A percentile compares a stretch with the other conserved stretches of the same genome.
Evolutionary conservation across 2,113 vertebrate genomes (phyloP).

Genomic region (Perca flavescens): DNA sequence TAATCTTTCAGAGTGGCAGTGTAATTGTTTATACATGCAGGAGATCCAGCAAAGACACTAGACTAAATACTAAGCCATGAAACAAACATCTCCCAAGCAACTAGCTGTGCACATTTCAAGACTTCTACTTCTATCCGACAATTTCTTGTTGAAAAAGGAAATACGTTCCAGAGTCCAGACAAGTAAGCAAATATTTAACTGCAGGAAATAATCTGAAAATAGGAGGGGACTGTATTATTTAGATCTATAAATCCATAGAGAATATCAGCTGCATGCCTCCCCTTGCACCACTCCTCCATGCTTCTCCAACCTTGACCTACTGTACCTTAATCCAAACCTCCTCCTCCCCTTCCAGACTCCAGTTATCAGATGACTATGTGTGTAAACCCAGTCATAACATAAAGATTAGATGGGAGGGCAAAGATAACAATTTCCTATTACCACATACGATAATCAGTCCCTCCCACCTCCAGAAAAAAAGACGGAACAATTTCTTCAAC

Average conservation of each 20-base stretch:
- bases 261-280: slow-evolving; percentile 21
- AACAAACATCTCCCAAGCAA: slow-evolving; percentile 51
- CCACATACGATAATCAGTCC: slow-evolving; percentile 45
- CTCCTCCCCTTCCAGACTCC: slow-evolving; percentile 51
- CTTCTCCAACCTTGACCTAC: slow-evolving; percentile 59
- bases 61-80: slow-evolving; percentile 66
- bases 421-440: slow-evolving; percentile 60
- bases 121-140: slow-evolving; percentile 12
- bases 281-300: slow-evolving; percentile 16
- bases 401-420: slow-evolving; percentile 57
- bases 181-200: slow-evolving; percentile 26
- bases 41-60: slow-evolving; percentile 50
- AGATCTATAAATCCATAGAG: slow-evolving; percentile 46
- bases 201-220: slow-evolving; percentile 38
- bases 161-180: slow-evolving; percentile 3
- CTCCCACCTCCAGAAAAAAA: slow-evolving; percentile 34
- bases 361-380: slow-evolving; percentile 65
- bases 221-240: slow-evolving; percentile 16
- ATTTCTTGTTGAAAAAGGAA: slow-evolving; percentile 22
- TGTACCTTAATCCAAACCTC: slow-evolving; percentile 62
- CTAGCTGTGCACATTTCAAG: slow-evolving; percentile 28
- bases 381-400: slow-evolving; percentile 71
- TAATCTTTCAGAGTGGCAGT: slow-evolving; percentile 39
- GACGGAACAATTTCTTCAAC: slow-evolving; percentile 43
- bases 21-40: slow-evolving; percentile 56